A percentile compares a stretch with the other conserved stretches of the same genome.
Evolutionary conservation across 2,888 invertebrate species (phyloP).

Genomic region (Parnassius mnemosyne): DNA sequence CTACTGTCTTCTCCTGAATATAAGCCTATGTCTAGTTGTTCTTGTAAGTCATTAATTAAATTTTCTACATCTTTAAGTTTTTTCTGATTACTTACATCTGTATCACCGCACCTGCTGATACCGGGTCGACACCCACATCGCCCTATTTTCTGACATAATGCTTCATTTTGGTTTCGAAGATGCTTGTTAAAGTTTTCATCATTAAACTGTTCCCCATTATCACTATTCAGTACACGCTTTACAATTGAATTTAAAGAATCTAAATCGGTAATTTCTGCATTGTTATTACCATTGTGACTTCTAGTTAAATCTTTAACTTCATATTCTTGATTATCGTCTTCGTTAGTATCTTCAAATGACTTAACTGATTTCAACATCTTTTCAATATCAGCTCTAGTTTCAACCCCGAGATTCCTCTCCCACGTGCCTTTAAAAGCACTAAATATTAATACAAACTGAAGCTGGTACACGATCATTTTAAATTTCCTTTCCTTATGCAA

Average conservation of each 20-base stretch:
- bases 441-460: constrained; percentile 10
- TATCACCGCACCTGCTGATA: constrained; percentile 24
- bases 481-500: neutral
- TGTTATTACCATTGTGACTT: neutral
- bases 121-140: constrained; percentile 32
- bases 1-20: neutral
- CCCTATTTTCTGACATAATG: constrained; percentile 29
- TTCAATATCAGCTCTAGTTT: constrained; percentile 3
- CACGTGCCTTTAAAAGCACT: neutral
- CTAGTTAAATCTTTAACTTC: neutral
- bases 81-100: constrained; percentile 24
- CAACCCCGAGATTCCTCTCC: constrained; percentile 5
- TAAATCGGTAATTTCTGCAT: constrained; percentile 5
- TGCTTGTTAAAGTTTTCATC: constrained; percentile 14
- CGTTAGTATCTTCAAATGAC: neutral
- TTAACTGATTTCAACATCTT: constrained; percentile 13
- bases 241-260: constrained; percentile 6
- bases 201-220: neutral
- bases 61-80: constrained; percentile 31
- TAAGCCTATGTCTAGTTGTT: constrained; percentile 24
- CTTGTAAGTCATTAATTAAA: constrained; percentile 34
- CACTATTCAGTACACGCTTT: neutral
- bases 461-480: constrained; percentile 11
- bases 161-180: constrained; percentile 19
- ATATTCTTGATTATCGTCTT: neutral